Base-by-base conservation (phyloP, 1,140 invertebrate species). In the Zophobas atratus region DNA sequence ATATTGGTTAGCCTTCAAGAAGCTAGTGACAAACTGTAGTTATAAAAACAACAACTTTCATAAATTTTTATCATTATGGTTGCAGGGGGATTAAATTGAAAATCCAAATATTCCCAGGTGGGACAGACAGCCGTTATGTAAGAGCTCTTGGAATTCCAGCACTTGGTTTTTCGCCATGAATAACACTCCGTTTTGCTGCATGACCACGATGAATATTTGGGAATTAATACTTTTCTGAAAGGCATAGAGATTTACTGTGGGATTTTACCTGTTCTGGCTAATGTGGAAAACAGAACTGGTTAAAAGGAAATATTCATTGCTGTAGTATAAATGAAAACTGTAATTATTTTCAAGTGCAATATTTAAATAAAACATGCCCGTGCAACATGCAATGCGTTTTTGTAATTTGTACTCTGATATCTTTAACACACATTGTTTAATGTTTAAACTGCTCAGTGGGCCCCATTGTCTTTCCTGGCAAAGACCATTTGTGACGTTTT, bases 161-260 rank as follows among this genome's bases (percentile, higher is more conserved):
- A 0, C 85, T 96, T 51, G 94, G 95, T 39, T 95, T 96, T 85
- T 94, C 94, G 0, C 95, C 95, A 93, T 96, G 87, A 93, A 92
- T 72, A 89, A 92, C 81, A 95, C 94, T 0, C 91, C 90, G 88
- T 93, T 0, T 86, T 93, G 0, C 86, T 95, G 2, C 95, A 97
- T 82, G 94, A 95, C 82, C 92, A 96, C 84, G 91, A 97, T 82
- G 95, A 97, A 82, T 94, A 88, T 82, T 85, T 97, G 1, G 91
- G 90, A 77, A 91, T 92, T 35, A 88, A 89, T 6, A 88, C 90
- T 0, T 96, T 94, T 86, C 82, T 96, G 0, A 84, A 87, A 43
- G 95, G 95, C 3, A 92, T 96, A 41, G 84, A 91, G 1, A 92
- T 95, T 60, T 96, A 95, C 81, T 86, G 88, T 56, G 85, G 88